Evolutionary conservation across 1,140 invertebrate species (phyloP).

Genomic region (Bemisia tabaci): DNA sequence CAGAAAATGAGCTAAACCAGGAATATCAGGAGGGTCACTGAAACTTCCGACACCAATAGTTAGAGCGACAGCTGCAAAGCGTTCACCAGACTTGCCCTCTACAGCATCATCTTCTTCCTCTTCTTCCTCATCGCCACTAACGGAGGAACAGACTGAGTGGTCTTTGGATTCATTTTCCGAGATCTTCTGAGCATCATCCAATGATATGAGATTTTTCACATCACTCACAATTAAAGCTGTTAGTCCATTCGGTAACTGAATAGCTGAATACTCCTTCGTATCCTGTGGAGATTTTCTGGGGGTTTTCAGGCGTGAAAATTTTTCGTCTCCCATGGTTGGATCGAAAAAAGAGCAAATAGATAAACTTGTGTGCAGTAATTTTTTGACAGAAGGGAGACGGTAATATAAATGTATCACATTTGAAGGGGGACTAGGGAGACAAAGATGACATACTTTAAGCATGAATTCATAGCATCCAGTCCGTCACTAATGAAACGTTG

Average conservation of each 20-base stretch:
- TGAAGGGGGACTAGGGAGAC: no score
- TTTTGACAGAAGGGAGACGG: neutral
- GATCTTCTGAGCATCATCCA: constrained; percentile 4
- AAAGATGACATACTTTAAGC: no score
- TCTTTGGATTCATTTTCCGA: neutral
- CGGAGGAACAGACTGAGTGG: neutral
- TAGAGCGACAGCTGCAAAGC: constrained; percentile 28
- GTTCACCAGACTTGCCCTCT: neutral
- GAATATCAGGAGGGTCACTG: constrained; percentile 52
- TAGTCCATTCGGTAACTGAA: constrained; percentile 3
- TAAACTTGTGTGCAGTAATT: neutral
- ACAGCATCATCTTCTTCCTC: neutral
- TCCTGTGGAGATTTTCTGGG: constrained; percentile 6
- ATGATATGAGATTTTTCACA: constrained; percentile 1
- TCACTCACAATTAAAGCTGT: constrained; percentile 5
- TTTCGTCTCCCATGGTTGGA: neutral
- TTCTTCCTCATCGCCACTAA: constrained; percentile 1
- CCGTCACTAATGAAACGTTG: no score
- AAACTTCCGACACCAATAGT: constrained; percentile 43
- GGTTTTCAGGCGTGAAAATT: neutral
- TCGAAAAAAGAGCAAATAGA: no score
- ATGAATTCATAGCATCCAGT: no score
- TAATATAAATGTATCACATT: neutral
- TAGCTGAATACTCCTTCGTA: constrained; percentile 4
- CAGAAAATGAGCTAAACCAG: constrained; percentile 84